A percentile compares a stretch with the other conserved stretches of the same genome.
Conservation (phyloP, 1,140 invertebrate genomes). For the Stenopsyche tienmushanensis region DNA sequence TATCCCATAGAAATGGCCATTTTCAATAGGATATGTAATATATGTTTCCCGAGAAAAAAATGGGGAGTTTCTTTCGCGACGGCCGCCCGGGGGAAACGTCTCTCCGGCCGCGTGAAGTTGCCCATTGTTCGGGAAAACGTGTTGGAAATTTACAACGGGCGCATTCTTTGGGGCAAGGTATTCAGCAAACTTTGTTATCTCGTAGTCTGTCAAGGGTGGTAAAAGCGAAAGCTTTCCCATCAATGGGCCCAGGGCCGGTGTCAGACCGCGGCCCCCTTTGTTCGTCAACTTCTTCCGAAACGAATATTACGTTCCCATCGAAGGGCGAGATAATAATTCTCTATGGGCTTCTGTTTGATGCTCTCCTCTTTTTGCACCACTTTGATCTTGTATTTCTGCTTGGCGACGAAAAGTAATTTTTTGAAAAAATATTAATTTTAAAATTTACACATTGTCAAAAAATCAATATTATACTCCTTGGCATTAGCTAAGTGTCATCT, state of each 20-base stretch:
- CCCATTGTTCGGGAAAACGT: background rate
- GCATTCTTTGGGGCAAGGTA: background rate
- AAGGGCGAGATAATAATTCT: background rate
- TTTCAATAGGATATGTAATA: too few species aligned
- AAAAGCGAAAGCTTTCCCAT: background rate
- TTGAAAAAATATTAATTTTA: too few species aligned
- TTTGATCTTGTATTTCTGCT: too few species aligned
- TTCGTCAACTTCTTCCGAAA: background rate
- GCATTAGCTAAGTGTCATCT: too few species aligned
- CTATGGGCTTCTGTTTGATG: background rate
- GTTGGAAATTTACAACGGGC: conserved; percentile 3
- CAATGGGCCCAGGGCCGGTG: background rate
- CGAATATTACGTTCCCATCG: background rate
- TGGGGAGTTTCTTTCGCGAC: too few species aligned
- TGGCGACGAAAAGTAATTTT: too few species aligned
- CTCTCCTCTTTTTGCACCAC: background rate
- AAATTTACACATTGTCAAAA: too few species aligned
- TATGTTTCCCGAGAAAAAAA: too few species aligned
- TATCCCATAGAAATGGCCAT: too few species aligned
- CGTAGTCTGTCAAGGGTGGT: background rate
- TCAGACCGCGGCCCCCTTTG: background rate
- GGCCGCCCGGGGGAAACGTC: background rate
- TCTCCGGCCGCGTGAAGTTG: too few species aligned
- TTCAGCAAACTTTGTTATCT: conserved; percentile 5
- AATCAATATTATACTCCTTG: too few species aligned